Base-by-base conservation (phyloP, 2,888 invertebrate species). In the Orthonychiurus folsomi region DNA sequence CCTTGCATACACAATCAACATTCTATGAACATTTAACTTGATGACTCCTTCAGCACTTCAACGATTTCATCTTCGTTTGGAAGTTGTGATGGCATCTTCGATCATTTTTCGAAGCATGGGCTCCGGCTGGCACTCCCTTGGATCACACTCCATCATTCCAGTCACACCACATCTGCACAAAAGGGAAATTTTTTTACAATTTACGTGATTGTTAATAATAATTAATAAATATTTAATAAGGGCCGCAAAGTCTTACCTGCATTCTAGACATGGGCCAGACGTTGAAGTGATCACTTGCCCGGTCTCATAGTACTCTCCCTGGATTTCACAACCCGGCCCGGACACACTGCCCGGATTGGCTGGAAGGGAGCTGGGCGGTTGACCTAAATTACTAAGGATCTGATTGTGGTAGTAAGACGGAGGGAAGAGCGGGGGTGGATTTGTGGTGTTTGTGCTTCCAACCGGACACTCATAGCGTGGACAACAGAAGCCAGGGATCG, bases 131-230 rank as follows among this genome's bases (percentile, higher is more conserved):
- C 93, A 93, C 69, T 85, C 85, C 78, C 87, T 87, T 64, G 93
- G 93, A 79, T 93, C 89, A 79, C 93, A 93, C 79, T 91, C 87
- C 93, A 93, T 93, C 79, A 91, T 88, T 74, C 93, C 93, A 78
- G 90, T 87, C 69, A 88, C 86, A 75, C 92, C 92, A 80, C 93
- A 93, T 80, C 92, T 91, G 80, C 37, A 81, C 73, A 61, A 63
- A 56, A 48, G 2, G 56, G 24, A 61, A 52, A 21, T 24, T 55
- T 27, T n/a, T n/a, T n/a, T n/a, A n/a, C n/a, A n/a, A n/a, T n/a
- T n/a, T n/a, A n/a, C n/a, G n/a, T n/a, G n/a, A n/a, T n/a, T n/a
- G n/a, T n/a, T n/a, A n/a, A n/a, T n/a, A n/a, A n/a, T n/a, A n/a
- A n/a, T n/a, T n/a, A n/a, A n/a, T n/a, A n/a, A n/a, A n/a, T n/a